Percentiles rank a stretch among this genome's conserved stretches.
Evolutionary conservation across 2,797 vertebrate species (phyloP).

Genomic region (Graptemys geographica): DNA sequence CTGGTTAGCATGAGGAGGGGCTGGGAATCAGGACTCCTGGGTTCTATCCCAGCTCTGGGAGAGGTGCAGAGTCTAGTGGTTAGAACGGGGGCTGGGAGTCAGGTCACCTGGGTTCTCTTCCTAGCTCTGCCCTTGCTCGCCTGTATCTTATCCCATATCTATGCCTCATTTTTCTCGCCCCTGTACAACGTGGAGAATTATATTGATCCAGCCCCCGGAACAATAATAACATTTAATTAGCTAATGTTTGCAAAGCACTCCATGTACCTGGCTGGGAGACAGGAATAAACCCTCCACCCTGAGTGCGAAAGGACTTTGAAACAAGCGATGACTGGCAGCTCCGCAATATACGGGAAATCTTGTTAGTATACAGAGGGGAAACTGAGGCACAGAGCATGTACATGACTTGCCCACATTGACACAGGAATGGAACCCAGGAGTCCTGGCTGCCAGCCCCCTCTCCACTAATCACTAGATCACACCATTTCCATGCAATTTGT

Average conservation of each 20-base stretch:
- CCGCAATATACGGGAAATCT: background rate
- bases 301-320: background rate
- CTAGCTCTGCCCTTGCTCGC: background rate
- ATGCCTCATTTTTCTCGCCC: background rate
- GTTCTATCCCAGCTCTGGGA: background rate
- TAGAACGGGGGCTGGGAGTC: background rate
- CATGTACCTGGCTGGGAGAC: background rate
- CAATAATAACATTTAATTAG: background rate
- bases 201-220: background rate
- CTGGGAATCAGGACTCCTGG: background rate
- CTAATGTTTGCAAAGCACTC: conserved; percentile 1
- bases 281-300: background rate
- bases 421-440: background rate
- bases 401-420: background rate
- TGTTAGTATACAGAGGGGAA: background rate
- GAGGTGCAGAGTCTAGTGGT: background rate
- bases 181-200: background rate
- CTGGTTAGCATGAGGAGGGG: background rate
- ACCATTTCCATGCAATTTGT: too few relatives aligned
- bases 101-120: background rate
- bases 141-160: background rate
- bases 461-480: background rate
- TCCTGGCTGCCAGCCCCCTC: background rate
- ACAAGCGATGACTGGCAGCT: background rate
- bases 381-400: background rate